phyloP scores from a whole-genome alignment of 2,113 vertebrate genomes.

The Eudorcas thomsonii region DNA sequence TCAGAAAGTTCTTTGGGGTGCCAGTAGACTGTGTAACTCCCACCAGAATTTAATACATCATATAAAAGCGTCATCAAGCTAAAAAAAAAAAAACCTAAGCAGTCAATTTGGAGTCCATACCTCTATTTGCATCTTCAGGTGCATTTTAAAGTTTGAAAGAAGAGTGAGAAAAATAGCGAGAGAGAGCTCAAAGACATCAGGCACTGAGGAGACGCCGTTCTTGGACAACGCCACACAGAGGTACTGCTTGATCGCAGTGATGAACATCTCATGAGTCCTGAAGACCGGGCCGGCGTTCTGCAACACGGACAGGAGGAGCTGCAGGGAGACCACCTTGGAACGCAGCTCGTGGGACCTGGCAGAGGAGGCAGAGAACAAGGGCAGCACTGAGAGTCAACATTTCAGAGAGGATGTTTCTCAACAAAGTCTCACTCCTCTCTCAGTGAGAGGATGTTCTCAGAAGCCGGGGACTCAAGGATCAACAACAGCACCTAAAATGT shows the following conservation, averaged over 20 bases:
- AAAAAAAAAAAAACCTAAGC: not conserved
- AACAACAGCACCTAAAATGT: not conserved
- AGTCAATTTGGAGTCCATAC: conserved; percentile 75
- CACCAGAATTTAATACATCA: not conserved
- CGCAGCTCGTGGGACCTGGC: conserved; percentile 95
- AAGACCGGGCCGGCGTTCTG: conserved; percentile 96
- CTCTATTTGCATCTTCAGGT: conserved; percentile 99
- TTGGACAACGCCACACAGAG: conserved; percentile 97
- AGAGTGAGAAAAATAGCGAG: conserved; percentile 97
- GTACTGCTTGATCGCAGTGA: conserved; percentile 98
- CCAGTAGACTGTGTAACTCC: not conserved
- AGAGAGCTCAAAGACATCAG: conserved; percentile 98
- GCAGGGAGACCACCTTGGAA: conserved; percentile 96
- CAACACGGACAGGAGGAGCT: conserved; percentile 94
- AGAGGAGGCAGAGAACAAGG: not conserved
- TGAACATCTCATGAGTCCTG: conserved; percentile 97
- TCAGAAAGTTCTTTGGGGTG: not conserved
- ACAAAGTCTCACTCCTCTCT: not conserved
- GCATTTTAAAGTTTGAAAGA: conserved; percentile 97
- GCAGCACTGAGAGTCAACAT: accelerated
- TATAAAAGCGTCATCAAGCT: not conserved
- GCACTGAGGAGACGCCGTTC: conserved; percentile 97
- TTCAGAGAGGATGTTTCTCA: not conserved
- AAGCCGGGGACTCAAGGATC: not conserved
- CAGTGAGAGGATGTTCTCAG: not conserved